Evolutionary conservation across 2,888 invertebrate species (phyloP).

Genomic region (Icerya purchasi): DNA sequence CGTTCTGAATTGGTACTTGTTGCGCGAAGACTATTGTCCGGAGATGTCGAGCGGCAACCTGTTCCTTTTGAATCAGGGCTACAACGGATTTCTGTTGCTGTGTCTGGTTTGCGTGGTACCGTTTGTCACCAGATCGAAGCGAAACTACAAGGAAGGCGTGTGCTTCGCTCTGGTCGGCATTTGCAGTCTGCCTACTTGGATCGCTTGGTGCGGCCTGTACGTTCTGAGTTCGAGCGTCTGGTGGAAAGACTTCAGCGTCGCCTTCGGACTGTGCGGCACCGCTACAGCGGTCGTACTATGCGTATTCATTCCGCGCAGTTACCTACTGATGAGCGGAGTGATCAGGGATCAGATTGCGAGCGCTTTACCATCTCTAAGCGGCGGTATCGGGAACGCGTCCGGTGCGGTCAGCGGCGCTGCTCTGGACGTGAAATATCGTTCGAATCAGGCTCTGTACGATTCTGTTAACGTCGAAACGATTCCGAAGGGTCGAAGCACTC

Average conservation of each 20-base stretch:
- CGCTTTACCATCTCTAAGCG: conserved; percentile 21
- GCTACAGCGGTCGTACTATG: conserved; percentile 38
- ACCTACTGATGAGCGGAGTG: conserved; percentile 40
- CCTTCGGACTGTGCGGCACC: conserved; percentile 37
- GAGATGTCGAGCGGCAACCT: conserved; percentile 30
- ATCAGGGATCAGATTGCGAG: conserved; percentile 33
- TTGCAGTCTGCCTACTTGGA: conserved; percentile 35
- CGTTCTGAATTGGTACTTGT: conserved; percentile 27
- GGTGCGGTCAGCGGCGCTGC: conserved; percentile 19
- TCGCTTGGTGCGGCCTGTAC: conserved; percentile 34
- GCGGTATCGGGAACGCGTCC: conserved; percentile 6
- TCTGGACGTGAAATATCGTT: conserved; percentile 24
- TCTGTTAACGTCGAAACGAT: conserved; percentile 18
- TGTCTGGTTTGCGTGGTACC: conserved; percentile 35
- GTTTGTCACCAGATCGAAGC: conserved; percentile 37
- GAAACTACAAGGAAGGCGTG: conserved; percentile 44
- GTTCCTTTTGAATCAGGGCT: conserved; percentile 33
- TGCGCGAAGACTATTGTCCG: conserved; percentile 28
- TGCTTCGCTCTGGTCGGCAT: conserved; percentile 30
- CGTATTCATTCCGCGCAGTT: conserved; percentile 45
- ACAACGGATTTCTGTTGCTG: conserved; percentile 37
- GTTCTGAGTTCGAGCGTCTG: conserved; percentile 24
- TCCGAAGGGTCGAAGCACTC: conserved; percentile 9
- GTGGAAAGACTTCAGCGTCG: conserved; percentile 32
- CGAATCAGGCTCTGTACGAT: conserved; percentile 22